Evolutionary conservation across 2,888 invertebrate genomes (phyloP).

Genomic region (Lasioglossum villosulum): DNA sequence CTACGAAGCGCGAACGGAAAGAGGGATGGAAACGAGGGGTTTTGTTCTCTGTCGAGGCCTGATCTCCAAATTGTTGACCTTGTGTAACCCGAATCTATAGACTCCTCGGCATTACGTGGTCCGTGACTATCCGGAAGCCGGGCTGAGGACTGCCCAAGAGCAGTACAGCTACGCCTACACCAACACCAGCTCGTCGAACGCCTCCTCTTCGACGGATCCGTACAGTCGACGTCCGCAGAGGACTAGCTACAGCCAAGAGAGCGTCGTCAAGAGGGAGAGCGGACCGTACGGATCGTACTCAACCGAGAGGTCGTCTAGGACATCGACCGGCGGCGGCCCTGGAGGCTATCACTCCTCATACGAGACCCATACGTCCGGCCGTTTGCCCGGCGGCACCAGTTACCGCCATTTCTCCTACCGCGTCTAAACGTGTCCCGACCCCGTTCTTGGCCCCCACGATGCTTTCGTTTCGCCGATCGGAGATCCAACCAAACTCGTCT

Average conservation of each 20-base stretch:
- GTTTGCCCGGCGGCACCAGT: constrained; percentile 92
- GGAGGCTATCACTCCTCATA: constrained; percentile 92
- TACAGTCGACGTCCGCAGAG: constrained; percentile 86
- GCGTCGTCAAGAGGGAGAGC: constrained; percentile 88
- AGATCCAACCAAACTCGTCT: constrained; percentile 7
- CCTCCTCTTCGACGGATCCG: constrained; percentile 85
- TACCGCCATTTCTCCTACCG: constrained; percentile 95
- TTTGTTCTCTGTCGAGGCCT: constrained; percentile 58
- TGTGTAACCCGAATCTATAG: constrained; percentile 85
- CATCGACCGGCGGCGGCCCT: constrained; percentile 90
- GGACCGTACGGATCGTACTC: constrained; percentile 91
- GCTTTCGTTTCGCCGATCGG: constrained; percentile 50
- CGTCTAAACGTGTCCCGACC: constrained; percentile 86
- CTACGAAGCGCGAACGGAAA: not conserved
- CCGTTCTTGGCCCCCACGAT: constrained; percentile 16
- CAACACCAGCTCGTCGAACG: constrained; percentile 86
- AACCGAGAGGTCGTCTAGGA: constrained; percentile 89
- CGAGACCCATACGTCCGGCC: constrained; percentile 91
- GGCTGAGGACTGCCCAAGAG: constrained; percentile 88
- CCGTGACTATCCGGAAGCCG: constrained; percentile 89
- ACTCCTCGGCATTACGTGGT: constrained; percentile 95
- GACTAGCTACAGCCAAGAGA: constrained; percentile 90
- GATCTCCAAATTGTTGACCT: constrained; percentile 74
- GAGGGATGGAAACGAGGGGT: not conserved
- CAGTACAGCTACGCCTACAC: constrained; percentile 94